Percentiles rank a stretch among this genome's conserved stretches.
Conservation (phyloP, 2,113 vertebrate genomes). For the Ptilorrhoa leucosticta region DNA sequence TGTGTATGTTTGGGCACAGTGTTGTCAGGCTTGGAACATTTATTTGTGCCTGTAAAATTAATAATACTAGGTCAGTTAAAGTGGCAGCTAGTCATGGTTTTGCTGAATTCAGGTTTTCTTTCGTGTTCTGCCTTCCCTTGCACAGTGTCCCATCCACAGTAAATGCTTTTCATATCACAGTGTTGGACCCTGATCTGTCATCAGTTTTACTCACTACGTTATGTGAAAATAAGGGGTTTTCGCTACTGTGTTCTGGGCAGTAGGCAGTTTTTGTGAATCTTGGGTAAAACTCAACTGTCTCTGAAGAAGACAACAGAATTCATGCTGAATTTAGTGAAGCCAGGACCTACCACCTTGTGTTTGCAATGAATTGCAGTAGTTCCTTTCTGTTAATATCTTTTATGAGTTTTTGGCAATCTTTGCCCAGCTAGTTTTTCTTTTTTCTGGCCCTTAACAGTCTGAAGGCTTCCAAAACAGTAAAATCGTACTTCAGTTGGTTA, state of each 20-base stretch:
- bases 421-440: not conserved
- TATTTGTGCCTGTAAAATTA: not conserved
- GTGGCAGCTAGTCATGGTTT: not conserved
- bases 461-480: not conserved
- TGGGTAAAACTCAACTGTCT: not conserved
- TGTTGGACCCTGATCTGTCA: not conserved
- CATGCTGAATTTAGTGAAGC: not conserved
- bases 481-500: not conserved
- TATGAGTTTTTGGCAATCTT: not conserved
- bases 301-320: not conserved
- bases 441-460: not conserved
- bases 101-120: not conserved
- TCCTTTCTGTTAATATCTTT: not conserved
- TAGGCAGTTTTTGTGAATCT: not conserved
- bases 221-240: not conserved
- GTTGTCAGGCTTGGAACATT: not conserved
- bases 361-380: not conserved
- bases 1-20: not conserved
- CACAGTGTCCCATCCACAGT: not conserved
- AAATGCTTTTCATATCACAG: not conserved
- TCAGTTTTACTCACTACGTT: not conserved
- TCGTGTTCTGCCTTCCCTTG: not conserved
- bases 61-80: not conserved
- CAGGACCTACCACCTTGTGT: not conserved
- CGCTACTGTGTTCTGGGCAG: not conserved